These are phyloP conservation scores for Odobenus rosmarus DNA, from an alignment of 2,113 vertebrate species.

Conservation along the genomic window DNA sequence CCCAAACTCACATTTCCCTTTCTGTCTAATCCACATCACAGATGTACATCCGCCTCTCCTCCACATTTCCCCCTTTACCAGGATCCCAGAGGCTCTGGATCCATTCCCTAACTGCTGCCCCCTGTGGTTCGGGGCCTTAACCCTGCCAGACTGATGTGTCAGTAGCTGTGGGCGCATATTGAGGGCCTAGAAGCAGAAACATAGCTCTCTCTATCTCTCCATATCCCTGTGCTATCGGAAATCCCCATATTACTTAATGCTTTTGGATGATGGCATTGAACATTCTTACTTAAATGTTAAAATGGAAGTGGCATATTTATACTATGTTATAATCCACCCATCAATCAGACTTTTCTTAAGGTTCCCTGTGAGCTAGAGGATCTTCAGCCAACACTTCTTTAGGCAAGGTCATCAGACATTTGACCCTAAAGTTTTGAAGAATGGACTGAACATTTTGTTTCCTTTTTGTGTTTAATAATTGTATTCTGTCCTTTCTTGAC, in stretches of 20 bases:
- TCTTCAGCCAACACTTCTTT: rapidly evolving
- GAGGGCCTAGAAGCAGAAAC: background rate
- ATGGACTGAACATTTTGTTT: background rate
- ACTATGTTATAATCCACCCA: background rate
- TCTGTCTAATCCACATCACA: background rate
- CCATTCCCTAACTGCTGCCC: background rate
- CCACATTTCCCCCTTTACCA: background rate
- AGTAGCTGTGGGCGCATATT: background rate
- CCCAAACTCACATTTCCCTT: background rate
- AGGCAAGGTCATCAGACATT: background rate
- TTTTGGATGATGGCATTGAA: background rate
- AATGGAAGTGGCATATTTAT: background rate
- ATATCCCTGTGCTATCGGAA: background rate
- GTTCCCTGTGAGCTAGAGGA: background rate
- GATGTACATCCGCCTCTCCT: background rate
- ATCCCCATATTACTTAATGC: background rate
- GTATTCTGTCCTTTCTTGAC: background rate
- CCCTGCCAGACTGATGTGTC: rapidly evolving
- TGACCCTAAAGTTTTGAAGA: slow-evolving; percentile 27
- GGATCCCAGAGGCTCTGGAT: background rate
- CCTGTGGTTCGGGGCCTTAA: background rate
- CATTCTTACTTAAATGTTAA: background rate
- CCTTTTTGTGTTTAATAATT: background rate
- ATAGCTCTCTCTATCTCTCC: background rate
- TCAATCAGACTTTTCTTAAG: background rate